These are phyloP conservation scores for Allolobophora icterica DNA, from an alignment of 2,888 invertebrate species.

Conservation along the genomic window DNA sequence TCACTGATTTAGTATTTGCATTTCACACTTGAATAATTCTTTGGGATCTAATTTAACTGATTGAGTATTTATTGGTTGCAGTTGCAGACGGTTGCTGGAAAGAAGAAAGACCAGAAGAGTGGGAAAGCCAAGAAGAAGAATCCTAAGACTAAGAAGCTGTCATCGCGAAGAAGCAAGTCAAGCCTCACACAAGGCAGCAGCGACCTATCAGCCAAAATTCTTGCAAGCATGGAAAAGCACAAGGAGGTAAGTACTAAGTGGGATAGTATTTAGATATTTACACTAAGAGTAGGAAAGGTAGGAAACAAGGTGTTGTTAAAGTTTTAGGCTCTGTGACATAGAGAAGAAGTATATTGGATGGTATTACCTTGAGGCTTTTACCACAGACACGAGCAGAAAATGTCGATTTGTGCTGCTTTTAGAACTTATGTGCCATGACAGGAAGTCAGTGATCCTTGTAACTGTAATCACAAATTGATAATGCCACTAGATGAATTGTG, in stretches of 20 bases:
- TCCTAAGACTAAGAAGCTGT: slow-evolving; percentile 75
- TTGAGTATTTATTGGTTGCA: not conserved
- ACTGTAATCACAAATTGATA: too few relatives aligned
- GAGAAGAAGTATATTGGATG: too few relatives aligned
- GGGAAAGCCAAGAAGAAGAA: slow-evolving; percentile 85
- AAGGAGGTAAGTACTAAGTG: slow-evolving; percentile 81
- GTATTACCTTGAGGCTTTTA: too few relatives aligned
- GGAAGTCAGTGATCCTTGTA: not conserved
- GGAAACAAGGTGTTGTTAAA: not conserved
- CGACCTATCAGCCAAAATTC: slow-evolving; percentile 90
- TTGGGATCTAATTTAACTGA: not conserved
- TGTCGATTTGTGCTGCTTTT: too few relatives aligned
- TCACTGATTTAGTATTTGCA: too few relatives aligned
- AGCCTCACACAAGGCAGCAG: slow-evolving; percentile 88
- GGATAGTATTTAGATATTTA: not conserved
- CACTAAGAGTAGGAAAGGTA: not conserved
- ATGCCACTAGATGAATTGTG: too few relatives aligned
- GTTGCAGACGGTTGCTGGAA: slow-evolving; percentile 32
- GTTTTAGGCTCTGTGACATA: not conserved
- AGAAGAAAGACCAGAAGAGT: slow-evolving; percentile 93
- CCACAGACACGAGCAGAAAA: too few relatives aligned
- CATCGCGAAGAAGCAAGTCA: slow-evolving; percentile 84
- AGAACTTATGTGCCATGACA: not conserved
- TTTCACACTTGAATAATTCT: too few relatives aligned
- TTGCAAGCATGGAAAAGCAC: slow-evolving; percentile 98